Conservation (phyloP, 2,797 vertebrate genomes). For the Chrysocyon brachyurus region DNA sequence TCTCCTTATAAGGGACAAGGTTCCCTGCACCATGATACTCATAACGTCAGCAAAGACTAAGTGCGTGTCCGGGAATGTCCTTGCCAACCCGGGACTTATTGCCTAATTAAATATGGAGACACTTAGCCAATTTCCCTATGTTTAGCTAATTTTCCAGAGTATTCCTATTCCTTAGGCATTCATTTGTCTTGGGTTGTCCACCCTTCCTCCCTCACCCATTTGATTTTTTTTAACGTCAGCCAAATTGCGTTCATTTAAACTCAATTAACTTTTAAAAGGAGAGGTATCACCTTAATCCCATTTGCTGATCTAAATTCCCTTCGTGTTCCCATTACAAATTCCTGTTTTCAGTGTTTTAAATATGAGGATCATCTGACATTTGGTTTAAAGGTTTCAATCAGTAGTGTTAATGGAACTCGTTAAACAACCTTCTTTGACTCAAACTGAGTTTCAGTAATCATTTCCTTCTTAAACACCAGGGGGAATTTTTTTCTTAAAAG, state of each 20-base stretch:
- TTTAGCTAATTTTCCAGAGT: slow-evolving; percentile 61
- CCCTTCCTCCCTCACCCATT: neutral
- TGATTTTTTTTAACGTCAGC: slow-evolving; percentile 79
- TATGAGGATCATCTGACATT: slow-evolving; percentile 43
- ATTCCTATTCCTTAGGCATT: slow-evolving; percentile 78
- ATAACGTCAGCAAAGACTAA: neutral
- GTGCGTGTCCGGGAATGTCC: slow-evolving; percentile 73
- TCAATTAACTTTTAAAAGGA: slow-evolving; percentile 77
- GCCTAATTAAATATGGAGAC: slow-evolving; percentile 81
- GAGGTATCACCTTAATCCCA: slow-evolving; percentile 26
- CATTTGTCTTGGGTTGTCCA: slow-evolving; percentile 78
- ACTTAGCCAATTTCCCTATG: slow-evolving; percentile 78
- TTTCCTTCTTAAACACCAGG: neutral
- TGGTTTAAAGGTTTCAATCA: slow-evolving; percentile 60
- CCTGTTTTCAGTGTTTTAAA: neutral
- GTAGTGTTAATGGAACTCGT: slow-evolving; percentile 12
- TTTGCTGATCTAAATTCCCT: slow-evolving; percentile 26
- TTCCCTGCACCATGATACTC: slow-evolving; percentile 12
- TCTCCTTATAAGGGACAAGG: slow-evolving; percentile 24
- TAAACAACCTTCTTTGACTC: slow-evolving; percentile 15
- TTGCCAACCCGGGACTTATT: slow-evolving; percentile 63
- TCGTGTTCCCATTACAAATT: slow-evolving; percentile 42
- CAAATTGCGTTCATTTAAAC: slow-evolving; percentile 83
- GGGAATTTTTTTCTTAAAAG: neutral
- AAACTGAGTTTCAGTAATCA: neutral